These are phyloP conservation scores for Babylonia areolata DNA, from an alignment of 1,140 invertebrate species.

Conservation along the genomic window DNA sequence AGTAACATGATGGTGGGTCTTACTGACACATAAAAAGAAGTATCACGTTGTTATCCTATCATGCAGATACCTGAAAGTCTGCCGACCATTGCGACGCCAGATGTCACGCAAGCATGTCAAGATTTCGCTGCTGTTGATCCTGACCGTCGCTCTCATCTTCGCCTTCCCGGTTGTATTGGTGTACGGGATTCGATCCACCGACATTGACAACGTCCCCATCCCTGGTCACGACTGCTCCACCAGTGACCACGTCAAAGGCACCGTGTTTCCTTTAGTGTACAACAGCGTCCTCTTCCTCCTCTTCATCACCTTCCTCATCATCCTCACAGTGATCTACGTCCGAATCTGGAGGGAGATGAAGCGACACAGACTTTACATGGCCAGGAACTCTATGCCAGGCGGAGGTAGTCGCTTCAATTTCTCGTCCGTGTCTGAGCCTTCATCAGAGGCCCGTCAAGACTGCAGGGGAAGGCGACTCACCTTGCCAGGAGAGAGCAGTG, in stretches of 20 bases:
- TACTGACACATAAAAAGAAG: no score
- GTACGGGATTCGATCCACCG: slow-evolving; percentile 40
- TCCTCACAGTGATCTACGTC: slow-evolving; percentile 38
- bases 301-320: slow-evolving; percentile 33
- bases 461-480: no score
- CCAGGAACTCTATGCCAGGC: slow-evolving; percentile 6
- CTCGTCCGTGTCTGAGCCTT: no score
- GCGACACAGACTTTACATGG: slow-evolving; percentile 32
- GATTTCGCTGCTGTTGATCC: not conserved
- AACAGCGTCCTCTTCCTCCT: slow-evolving; percentile 34
- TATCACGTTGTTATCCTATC: no score
- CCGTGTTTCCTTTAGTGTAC: slow-evolving; percentile 41
- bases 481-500: no score
- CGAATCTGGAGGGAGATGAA: slow-evolving; percentile 36
- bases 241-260: slow-evolving; percentile 38
- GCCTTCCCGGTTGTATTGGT: slow-evolving; percentile 1
- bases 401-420: not conserved
- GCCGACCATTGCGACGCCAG: not conserved
- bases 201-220: not conserved
- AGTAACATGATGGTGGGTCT: no score
- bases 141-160: not conserved
- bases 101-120: not conserved
- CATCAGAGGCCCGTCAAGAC: no score
- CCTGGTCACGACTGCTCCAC: slow-evolving; percentile 47
- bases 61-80: not conserved